Conservation (phyloP, 2,113 vertebrate species). For the Rhynchomys soricoides region DNA sequence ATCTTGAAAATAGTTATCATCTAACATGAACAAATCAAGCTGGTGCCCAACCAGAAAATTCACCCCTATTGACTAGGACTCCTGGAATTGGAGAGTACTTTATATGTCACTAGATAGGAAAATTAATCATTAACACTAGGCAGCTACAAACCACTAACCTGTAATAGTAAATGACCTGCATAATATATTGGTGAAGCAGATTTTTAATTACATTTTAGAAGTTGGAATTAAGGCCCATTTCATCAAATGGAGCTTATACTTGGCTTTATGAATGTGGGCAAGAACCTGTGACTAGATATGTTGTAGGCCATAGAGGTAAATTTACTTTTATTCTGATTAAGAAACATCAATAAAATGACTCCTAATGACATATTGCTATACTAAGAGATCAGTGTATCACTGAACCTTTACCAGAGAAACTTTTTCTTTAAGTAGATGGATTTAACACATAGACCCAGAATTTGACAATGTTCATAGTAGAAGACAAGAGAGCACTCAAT, state of each 20-base stretch:
- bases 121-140: not conserved
- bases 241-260: not conserved
- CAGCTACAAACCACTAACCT: not conserved
- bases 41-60: not conserved
- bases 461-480: too few relatives aligned
- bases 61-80: not conserved
- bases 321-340: not conserved
- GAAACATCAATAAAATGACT: not conserved
- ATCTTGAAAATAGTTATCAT: not conserved
- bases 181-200: not conserved
- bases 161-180: not conserved
- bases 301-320: not conserved
- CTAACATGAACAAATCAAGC: not conserved
- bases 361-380: not conserved
- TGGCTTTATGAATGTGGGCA: not conserved
- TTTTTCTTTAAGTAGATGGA: not conserved
- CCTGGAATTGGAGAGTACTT: not conserved
- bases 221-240: not conserved
- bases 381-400: not conserved
- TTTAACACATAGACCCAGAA: too few relatives aligned
- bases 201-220: not conserved
- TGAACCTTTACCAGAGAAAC: not conserved
- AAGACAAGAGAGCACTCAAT: too few relatives aligned
- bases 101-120: not conserved
- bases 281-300: not conserved